Evolutionary conservation across 2,888 invertebrate species (phyloP), one percentile per base, ranked within the genome.

Genomic region (Lycaena phlaeas): DNA sequence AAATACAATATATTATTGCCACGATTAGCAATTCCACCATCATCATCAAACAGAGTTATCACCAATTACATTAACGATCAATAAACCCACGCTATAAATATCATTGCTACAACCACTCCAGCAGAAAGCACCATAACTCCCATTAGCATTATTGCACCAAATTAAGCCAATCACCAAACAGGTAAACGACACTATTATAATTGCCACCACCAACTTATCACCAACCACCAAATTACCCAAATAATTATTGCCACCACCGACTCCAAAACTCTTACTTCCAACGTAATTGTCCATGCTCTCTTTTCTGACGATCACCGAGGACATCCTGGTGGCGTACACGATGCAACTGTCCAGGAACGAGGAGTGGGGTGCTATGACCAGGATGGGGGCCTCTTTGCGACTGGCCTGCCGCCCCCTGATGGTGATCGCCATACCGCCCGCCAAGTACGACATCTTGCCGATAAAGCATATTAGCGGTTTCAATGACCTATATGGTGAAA

Each of bases 261-360:
- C 44, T 17, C 45, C 92, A 43, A 47, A 40, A 37, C 57, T 89
- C 92, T 76, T 93, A 95, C 95, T 94, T 89, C 95, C 94, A 68
- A 94, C 91, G 64, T 93, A 90, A 56, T 93, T 93, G 68, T 93
- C 91, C 72, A 89, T 88, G 69, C 93, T 91, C 66, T 93, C 93
- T 56, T 90, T 88, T 66, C 94, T 87, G 50, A 93, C 93, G 71
- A 95, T 94, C 67, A 93, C 92, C 9, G 93, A 92, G 5, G 94
- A 92, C 75, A 93, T 92, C 65, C 90, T 90, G 42, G 93, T 90
- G 52, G 92, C 90, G 68, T 94, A 92, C 60, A 94, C 91, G 55
- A 93, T 90, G 59, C 95, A 90, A 57, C 93, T 92, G 76, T 96
- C 96, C 61, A 95, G 87, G 85, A 93, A 95, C 4, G 94, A 92